A percentile compares a stretch with the other conserved stretches of the same genome.
These are phyloP conservation scores for Nematostella vectensis DNA, from an alignment of 92 coral and sea anemone species.

Conservation along the genomic window DNA sequence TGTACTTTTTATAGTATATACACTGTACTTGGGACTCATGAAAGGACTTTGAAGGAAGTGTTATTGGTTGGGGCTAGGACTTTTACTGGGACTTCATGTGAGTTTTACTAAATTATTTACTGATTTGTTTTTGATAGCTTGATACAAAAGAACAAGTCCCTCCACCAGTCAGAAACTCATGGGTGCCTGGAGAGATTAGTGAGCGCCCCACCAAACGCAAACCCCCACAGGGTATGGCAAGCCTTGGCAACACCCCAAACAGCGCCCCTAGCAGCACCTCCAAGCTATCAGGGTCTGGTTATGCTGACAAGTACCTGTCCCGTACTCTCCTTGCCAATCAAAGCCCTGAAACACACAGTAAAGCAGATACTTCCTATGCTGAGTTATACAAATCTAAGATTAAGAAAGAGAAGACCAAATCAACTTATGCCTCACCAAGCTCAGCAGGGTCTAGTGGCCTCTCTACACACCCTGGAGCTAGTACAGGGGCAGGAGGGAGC, in stretches of 20 bases:
- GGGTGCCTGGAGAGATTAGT: slow-evolving; percentile 82
- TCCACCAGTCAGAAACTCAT: slow-evolving; percentile 71
- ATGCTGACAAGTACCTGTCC: slow-evolving; percentile 68
- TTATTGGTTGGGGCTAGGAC: neutral
- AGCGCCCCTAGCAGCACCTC: slow-evolving; percentile 45
- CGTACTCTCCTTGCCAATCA: slow-evolving; percentile 52
- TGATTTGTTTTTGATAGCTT: slow-evolving; percentile 10
- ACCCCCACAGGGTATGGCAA: slow-evolving; percentile 33
- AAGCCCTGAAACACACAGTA: slow-evolving; percentile 24
- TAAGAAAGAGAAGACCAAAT: slow-evolving; percentile 65
- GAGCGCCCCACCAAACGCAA: slow-evolving; percentile 53
- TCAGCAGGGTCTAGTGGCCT: slow-evolving; percentile 9
- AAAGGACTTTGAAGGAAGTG: too few relatives aligned
- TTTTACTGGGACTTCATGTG: neutral
- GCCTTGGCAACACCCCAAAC: slow-evolving; percentile 19
- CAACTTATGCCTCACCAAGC: slow-evolving; percentile 26
- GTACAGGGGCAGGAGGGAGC: slow-evolving; percentile 52
- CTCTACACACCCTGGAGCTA: slow-evolving; percentile 7
- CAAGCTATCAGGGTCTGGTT: slow-evolving; percentile 50
- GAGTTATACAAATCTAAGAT: slow-evolving; percentile 78
- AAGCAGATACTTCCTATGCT: slow-evolving; percentile 62
- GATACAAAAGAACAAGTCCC: slow-evolving; percentile 50
- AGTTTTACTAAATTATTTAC: too few relatives aligned
- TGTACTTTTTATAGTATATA: too few relatives aligned
- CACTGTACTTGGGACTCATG: too few relatives aligned